Conservation (phyloP, 2,888 invertebrate genomes). For the Leptopilina syphax region DNA sequence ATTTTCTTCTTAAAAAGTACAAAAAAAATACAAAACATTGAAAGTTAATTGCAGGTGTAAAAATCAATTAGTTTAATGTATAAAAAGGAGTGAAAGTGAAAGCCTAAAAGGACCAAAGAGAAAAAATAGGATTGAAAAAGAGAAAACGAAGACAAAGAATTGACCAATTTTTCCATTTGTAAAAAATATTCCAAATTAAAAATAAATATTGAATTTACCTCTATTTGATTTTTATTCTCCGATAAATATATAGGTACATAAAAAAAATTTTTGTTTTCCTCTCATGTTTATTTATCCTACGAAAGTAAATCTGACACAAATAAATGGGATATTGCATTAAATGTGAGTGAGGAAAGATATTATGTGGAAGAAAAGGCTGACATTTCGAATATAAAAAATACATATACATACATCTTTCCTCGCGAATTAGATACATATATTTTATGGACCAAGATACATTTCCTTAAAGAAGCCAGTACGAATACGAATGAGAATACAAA, state of each 20-base stretch:
- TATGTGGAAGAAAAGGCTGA: constrained; percentile 2
- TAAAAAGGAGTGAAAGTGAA: no score
- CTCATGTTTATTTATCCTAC: not conserved
- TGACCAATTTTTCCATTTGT: no score
- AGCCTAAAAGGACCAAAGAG: no score
- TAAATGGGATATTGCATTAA: not conserved
- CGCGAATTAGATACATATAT: constrained; percentile 45
- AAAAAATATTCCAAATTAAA: no score
- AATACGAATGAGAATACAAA: constrained; percentile 61
- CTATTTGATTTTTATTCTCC: not conserved
- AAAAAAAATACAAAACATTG: no score
- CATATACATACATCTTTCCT: constrained; percentile 50
- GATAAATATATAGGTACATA: not conserved
- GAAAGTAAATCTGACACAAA: constrained; percentile 22
- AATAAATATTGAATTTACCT: no score
- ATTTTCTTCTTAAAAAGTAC: no score
- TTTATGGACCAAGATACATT: constrained; percentile 52
- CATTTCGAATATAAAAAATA: constrained; percentile 38
- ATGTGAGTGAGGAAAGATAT: constrained; percentile 2
- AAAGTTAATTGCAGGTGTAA: no score
- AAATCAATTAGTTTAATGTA: no score
- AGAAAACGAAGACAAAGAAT: no score
- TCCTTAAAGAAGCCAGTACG: constrained; percentile 44
- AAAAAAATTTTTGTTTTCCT: not conserved
- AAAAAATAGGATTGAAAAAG: no score